phyloP scores from a whole-genome alignment of 2,888 invertebrate genomes.

The Calephelis perditalis region DNA sequence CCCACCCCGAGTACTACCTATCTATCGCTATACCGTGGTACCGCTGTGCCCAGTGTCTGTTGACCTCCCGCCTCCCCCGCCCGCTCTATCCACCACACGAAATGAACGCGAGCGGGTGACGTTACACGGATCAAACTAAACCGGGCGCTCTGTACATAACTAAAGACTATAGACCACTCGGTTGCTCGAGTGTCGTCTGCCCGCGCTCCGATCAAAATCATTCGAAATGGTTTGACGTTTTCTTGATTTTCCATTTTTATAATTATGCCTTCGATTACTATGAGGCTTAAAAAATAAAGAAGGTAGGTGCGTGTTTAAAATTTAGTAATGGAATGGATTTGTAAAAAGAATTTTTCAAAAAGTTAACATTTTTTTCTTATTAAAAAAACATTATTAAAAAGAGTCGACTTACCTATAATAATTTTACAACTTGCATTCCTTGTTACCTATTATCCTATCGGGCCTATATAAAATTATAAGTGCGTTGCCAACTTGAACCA shows the following conservation, averaged over 20 bases:
- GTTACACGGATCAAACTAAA: conserved; percentile 43
- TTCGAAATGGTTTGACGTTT: conserved; percentile 61
- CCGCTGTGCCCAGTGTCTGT: conserved; percentile 59
- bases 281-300: background rate
- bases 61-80: conserved; percentile 51
- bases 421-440: no score
- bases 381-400: no score
- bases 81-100: conserved; percentile 40
- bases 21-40: conserved; percentile 72
- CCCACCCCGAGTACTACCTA: conserved; percentile 62
- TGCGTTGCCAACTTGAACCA: no score
- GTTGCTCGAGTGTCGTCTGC: conserved; percentile 72
- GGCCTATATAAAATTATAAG: no score
- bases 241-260: conserved; percentile 34
- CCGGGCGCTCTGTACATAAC: conserved; percentile 54
- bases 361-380: no score
- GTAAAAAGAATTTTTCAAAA: no score
- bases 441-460: no score
- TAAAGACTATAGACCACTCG: conserved; percentile 63
- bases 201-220: conserved; percentile 68
- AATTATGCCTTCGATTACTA: conserved; percentile 21
- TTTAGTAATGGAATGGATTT: no score
- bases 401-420: no score
- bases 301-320: no score
- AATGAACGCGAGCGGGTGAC: conserved; percentile 48